Base-by-base conservation (phyloP, 2,113 vertebrate genomes). In the Aix galericulata region DNA sequence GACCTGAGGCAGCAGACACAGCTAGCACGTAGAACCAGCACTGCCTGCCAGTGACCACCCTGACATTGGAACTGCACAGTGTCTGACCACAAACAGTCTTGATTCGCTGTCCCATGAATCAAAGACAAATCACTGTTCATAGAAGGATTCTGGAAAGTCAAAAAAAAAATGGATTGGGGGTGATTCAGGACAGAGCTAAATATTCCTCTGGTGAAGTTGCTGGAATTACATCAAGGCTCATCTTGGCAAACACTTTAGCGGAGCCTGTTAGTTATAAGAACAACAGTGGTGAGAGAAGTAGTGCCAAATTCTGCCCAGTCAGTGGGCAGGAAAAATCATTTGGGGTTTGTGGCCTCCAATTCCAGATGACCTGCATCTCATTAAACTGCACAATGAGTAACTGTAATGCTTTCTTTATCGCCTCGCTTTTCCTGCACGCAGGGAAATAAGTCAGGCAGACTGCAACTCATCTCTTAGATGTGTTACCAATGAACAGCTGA, bases 101-200 rank as follows among this genome's bases (percentile, higher is more conserved):
- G 26, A 32, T 82, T 84, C 83, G 53, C 13, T 5, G 2, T 83
- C 29, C 32, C 26, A 74, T 34, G 26, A 55, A 60, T 59, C 56
- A 32, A 59, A 91, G 46, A 23, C 44, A 74, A 83, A 34, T 80
- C n/a, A 36, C 59, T 89, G 21, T 66, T 89, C 63, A 14, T 46
- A 78, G 63, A 82, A 93, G 20, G 17, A 52, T 77, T 91, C 16
- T 87, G 78, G 10, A 88, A 92, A 87, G n/a, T 83, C 0, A 46
- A 18, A 46, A 17, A 46, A 46, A 46, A 0, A 93, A 77, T 66
- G 20, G 52, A 26, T 17, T 17, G n/a, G 44, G 52, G 7, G 36
- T 93, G 56, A 80, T 67, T 90, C 77, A 91, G 82, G 79, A 63
- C 52, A 81, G 63, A 87, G 25, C 74, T 88, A 89, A 97, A 93